Conservation (phyloP, 2,113 vertebrate species). For the Recurvirostra avosetta region DNA sequence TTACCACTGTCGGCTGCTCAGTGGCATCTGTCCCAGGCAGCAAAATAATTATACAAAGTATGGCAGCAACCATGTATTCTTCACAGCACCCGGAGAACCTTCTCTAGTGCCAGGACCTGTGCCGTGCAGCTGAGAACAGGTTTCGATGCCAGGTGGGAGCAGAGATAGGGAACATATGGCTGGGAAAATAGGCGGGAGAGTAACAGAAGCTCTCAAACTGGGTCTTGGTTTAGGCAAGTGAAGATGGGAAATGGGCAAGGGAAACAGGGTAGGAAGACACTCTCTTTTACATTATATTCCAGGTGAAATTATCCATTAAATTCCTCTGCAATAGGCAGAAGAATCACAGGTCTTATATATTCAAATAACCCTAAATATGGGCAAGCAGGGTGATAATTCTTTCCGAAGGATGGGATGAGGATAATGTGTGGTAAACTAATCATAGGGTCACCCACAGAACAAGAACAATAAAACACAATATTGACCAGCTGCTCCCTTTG, state of each 20-base stretch:
- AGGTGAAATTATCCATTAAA: not conserved
- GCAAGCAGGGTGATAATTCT: not conserved
- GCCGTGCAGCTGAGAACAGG: not conserved
- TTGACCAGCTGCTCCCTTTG: not conserved
- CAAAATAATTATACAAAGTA: not conserved
- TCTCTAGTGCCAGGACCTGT: not conserved
- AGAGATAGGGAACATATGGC: not conserved
- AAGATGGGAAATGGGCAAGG: not conserved
- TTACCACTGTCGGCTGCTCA: not conserved
- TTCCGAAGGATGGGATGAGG: not conserved
- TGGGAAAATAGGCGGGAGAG: not conserved
- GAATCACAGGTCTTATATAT: not conserved
- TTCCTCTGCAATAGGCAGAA: not conserved
- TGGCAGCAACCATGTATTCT: not conserved
- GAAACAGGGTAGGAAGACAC: not conserved
- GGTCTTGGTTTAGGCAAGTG: not conserved
- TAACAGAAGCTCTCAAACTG: not conserved
- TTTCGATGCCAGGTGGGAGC: not conserved
- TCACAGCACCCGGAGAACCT: not conserved
- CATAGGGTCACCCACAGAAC: not conserved
- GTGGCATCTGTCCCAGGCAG: not conserved
- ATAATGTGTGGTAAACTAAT: not conserved
- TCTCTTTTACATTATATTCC: not conserved
- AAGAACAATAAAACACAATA: not conserved
- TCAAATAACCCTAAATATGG: not conserved